Base-by-base conservation (phyloP, 2,888 invertebrate genomes). In the Chironomus tentans region DNA sequence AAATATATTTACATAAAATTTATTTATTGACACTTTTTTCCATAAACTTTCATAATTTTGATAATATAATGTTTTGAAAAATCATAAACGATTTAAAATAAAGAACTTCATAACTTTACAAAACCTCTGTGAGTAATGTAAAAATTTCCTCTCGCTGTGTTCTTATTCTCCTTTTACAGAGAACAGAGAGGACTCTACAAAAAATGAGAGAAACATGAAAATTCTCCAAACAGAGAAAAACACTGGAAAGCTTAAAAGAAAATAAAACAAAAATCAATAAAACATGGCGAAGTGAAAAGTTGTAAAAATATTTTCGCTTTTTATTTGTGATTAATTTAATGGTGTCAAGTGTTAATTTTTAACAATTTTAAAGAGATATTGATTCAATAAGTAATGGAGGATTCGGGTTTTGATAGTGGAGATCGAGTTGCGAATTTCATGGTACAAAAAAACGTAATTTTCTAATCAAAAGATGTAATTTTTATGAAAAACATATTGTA, bases 321-420 rank as follows among this genome's bases (percentile, higher is more conserved):
- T 10, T 15, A 46, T 28, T 46, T 24, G 65, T 68, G 47, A 48
- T 48, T 22, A 47, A 68, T 15, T 61, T 38, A 28, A 22, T 18
- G 18, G 15, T 69, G 5, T 46, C 12, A 18, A 69, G 28, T 18
- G 18, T 2, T 15, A 56, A 71, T 24, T 15, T 56, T 13, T 22
- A 10, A 3, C 56, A 28, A 56, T 56, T 69, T n/a, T 24, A 7
- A 10, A 13, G 12, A 13, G 12, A 18, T n/a, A 28, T 47, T 68
- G 38, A 48, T 4, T 48, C 18, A 65, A 6, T 38, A 62, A 48
- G 24, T 7, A 12, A 82, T 83, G 81, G 83, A 83, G 78, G 83
- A 83, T 68, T 83, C 83, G 77, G 83, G 83, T 76, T 82, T 83
- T 62, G 83, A 83, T 74, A 83, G 83, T 78, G 83, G 83, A 77